Evolutionary conservation across 2,113 vertebrate genomes (phyloP), one percentile per base, ranked within the genome.

Genomic region (Budorcas taxicolor): DNA sequence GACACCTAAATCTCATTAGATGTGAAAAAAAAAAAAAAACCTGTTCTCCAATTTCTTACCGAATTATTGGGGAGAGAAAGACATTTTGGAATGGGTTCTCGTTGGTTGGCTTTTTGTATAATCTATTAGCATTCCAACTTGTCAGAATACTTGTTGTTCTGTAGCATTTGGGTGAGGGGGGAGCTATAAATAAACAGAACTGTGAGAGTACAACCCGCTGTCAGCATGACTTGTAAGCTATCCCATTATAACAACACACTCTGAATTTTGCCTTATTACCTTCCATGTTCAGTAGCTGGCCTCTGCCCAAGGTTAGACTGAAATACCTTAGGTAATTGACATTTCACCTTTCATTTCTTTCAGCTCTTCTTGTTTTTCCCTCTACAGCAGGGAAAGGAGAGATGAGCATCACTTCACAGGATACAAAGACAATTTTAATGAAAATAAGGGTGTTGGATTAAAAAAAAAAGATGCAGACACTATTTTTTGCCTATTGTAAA

Each of bases 141-240:
- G 90, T 93, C 80, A 98, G 96, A 97, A 98, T 96, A 95, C 62
- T 90, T 45, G 87, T 93, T 96, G 36, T 95, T 98, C 91, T 91
- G 81, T 87, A 97, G 43, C 97, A 97, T 96, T 88, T 96, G 53
- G 97, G 96, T 90, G 29, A 13, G 23, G 93, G 82, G 91, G 74
- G 93, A 97, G 60, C 85, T 71, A 97, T 92, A 95, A 96, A 81
- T 96, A 95, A 98, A 95, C 25, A 98, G 96, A 96, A 14, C 84
- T 95, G 93, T 81, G 76, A 97, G 81, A 95, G n/a, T 7, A 78
- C 92, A 97, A 55, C 96, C 86, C 29, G 0, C 25, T 64, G 53
- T 43, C 93, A 57, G 17, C 91, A 89, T 71, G 91, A 23, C 78
- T 67, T 92, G 82, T 31, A 97, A 98, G 97, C 23, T 45, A 78